Evolutionary conservation across 1,140 invertebrate species (phyloP).

Genomic region (Aricia agestis): DNA sequence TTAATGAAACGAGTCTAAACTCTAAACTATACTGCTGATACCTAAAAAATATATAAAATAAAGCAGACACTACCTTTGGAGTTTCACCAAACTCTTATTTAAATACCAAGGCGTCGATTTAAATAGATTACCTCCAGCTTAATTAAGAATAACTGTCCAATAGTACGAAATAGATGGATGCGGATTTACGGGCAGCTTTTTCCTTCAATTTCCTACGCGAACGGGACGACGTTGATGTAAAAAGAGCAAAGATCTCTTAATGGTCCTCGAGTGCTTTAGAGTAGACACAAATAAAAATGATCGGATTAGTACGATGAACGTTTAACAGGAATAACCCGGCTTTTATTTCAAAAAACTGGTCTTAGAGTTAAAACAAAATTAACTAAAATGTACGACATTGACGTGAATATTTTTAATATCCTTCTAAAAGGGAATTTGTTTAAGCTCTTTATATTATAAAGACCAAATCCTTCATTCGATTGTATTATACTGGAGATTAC

Average conservation of each 20-base stretch:
- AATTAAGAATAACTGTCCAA: constrained; percentile 17
- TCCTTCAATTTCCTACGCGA: constrained; percentile 16
- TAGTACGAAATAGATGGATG: not conserved
- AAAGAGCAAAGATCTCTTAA: constrained; percentile 17
- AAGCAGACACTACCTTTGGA: too few species aligned
- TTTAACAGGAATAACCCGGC: constrained; percentile 4
- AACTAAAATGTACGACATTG: too few species aligned
- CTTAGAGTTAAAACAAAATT: too few species aligned
- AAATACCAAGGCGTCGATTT: not conserved
- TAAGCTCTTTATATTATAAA: too few species aligned
- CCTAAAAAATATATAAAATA: too few species aligned
- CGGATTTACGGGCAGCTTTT: constrained; percentile 7
- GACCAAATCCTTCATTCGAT: too few species aligned
- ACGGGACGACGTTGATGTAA: constrained; percentile 5
- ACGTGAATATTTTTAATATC: too few species aligned
- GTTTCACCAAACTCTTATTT: not conserved
- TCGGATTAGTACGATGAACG: constrained; percentile 7
- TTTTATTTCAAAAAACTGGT: not conserved
- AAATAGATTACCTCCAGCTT: constrained; percentile 11
- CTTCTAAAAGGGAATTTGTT: too few species aligned
- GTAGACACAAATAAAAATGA: constrained; percentile 19
- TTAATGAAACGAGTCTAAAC: too few species aligned
- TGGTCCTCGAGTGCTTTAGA: constrained; percentile 18
- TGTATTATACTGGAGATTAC: too few species aligned
- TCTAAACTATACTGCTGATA: too few species aligned